Evolutionary conservation across 2,113 vertebrate species (phyloP), one percentile per base, ranked within the genome.

Genomic region (Columbina picui): DNA sequence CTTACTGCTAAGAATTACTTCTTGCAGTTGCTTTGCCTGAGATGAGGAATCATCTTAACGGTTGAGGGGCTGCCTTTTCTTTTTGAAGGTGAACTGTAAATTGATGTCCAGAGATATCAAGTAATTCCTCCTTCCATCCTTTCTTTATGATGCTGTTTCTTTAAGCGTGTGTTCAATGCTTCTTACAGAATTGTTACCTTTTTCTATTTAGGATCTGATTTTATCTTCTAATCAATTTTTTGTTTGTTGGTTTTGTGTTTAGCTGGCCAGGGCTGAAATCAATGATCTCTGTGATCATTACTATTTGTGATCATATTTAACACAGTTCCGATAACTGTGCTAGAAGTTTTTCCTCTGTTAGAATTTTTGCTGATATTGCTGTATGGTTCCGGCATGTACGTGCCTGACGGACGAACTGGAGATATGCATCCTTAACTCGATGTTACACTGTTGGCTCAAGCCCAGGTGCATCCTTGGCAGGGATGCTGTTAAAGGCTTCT

Each of bases 1-100:
- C 36, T 17, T 55, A 69, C 76, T 80, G 79, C 76, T 75, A 29
- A 64, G 50, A 85, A 93, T 87, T 81, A 45, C 47, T 73, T 84
- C 87, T 73, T 89, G 74, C 71, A 59, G n/a, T 90, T 4, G 14
- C 87, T 91, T 87, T 87, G 80, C 59, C 12, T 80, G 77, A 78
- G 59, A 39, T 75, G 64, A 92, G 34, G 74, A 80, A 75, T 83
- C 77, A 64, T 69, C n/a, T 0, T 12, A 84, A 36, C 8, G 43
- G 30, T 57, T 71, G 25, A 78, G 55, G 52, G 60, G 16, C 53
- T 95, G 25, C 52, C 47, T 87, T 77, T 85, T 30, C 36, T 59
- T 67, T 90, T 49, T 81, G 87, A 75, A 75, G 52, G 63, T 88
- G 82, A 90, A 73, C 61, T 90, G 59, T 43, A 90, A 38, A 91